Evolutionary conservation across 2,113 vertebrate genomes (phyloP), one percentile per base, ranked within the genome.

Genomic region (Marmota monax): DNA sequence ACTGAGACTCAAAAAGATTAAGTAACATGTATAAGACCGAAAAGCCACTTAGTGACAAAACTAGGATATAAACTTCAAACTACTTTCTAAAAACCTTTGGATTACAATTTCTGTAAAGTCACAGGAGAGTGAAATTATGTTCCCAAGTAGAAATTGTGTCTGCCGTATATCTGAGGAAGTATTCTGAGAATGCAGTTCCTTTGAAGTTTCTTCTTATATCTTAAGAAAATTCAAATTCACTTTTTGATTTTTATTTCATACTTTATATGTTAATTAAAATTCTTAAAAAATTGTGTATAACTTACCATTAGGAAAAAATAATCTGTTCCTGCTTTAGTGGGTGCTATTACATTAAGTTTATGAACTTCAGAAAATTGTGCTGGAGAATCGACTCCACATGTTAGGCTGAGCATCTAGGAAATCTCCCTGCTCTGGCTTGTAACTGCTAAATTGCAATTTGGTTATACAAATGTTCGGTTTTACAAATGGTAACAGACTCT

Each of bases 1-100:
- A 78, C 12, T 20, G 73, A 93, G n/a, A 58, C 67, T 92, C n/a
- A 86, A 89, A 83, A 86, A n/a, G n/a, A 80, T 77, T 56, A 82
- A 90, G 25, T 90, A 92, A 77, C 56, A 88, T 88, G 34, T 67
- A 65, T 25, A 85, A 88, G 51, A 37, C 70, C 11, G 79, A 77
- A 94, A 48, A 90, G 12, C 8, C 63, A 74, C 63, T 84, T 92
- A 56, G 14, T 83, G 70, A 27, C 17, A 58, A 94, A 88, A 65
- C 34, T 95, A 58, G 70, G 45, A 20, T 77, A 72, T 83, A 51
- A 74, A 80, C 48, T 23, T 37, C 70, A 80, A 92, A 92, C 7
- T 70, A 58, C 70, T 92, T 76, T 22, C 42, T 4, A 32, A 2
- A 9, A 77, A 95, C 37, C 63, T 87, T 92, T 80, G 61, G 10